Evolutionary conservation across 53 echinoderm and acorn worm genomes (phyloP).

Genomic region (Pentamera pediparva): DNA sequence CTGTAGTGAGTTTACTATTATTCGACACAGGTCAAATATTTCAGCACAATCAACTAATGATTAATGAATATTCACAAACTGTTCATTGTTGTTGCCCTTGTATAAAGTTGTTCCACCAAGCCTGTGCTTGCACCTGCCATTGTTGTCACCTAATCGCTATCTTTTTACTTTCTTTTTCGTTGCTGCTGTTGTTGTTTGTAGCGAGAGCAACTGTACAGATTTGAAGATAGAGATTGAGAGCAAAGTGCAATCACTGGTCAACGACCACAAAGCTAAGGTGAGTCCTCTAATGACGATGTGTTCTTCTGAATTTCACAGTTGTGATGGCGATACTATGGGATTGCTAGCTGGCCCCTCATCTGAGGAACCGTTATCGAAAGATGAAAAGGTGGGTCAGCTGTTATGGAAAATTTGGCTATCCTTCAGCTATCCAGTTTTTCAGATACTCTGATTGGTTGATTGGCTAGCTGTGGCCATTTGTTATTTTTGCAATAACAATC

Average conservation of each 20-base stretch:
- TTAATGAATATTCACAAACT: no score
- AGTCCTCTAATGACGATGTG: not conserved
- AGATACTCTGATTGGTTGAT: no score
- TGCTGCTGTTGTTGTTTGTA: conserved; percentile 27
- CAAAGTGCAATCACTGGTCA: conserved; percentile 90
- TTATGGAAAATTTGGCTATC: no score
- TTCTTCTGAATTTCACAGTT: conserved; percentile 8
- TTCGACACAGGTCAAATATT: no score
- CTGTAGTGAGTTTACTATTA: no score
- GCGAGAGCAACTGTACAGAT: conserved; percentile 93
- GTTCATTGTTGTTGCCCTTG: no score
- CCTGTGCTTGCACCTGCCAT: no score
- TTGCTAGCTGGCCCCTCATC: not conserved
- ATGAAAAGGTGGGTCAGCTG: conserved; percentile 11
- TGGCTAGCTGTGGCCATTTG: no score
- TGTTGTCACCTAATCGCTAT: no score
- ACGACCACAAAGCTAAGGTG: conserved; percentile 86
- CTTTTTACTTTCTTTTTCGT: conserved; percentile 18
- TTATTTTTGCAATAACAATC: no score
- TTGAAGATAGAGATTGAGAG: conserved; percentile 91
- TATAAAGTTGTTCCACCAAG: no score
- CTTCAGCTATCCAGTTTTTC: not conserved
- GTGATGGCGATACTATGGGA: not conserved
- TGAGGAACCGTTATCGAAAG: not conserved
- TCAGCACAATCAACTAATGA: no score